Conservation (phyloP, 2,113 vertebrate species). For the Ictalurus punctatus region DNA sequence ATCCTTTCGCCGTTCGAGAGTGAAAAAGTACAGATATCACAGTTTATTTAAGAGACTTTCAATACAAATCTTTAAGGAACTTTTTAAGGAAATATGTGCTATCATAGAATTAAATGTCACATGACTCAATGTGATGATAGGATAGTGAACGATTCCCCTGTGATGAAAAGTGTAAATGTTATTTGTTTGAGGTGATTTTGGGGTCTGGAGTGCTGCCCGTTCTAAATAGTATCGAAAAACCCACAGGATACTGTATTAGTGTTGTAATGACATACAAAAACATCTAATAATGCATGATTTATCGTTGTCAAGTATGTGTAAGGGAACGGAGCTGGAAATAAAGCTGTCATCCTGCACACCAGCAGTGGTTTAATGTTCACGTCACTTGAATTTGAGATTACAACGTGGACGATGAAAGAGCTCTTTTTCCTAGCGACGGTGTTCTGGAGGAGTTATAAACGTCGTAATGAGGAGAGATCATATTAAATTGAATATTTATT, state of each 20-base stretch:
- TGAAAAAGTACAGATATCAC: not conserved
- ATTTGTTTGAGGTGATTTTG: not conserved
- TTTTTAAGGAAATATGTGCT: not conserved
- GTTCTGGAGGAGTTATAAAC: not conserved
- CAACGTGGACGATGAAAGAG: not conserved
- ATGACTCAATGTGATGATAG: not conserved
- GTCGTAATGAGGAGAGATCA: not conserved
- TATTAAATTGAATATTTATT: not conserved
- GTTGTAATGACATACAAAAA: not conserved
- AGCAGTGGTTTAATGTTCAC: not conserved
- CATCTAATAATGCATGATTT: not conserved
- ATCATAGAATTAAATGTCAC: not conserved
- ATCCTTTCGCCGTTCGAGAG: slow-evolving; percentile 2
- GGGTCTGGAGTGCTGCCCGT: not conserved
- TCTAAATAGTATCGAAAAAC: not conserved
- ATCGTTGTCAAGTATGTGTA: not conserved
- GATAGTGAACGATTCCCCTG: not conserved
- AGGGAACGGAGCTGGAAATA: not conserved
- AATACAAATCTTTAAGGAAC: not conserved
- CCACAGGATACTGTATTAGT: not conserved
- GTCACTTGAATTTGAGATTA: not conserved
- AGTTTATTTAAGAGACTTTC: not conserved
- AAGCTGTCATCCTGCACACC: not conserved
- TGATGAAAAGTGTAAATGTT: not conserved
- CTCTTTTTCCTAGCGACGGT: not conserved